Evolutionary conservation across 2,797 vertebrate genomes (phyloP).

Genomic region (Phataginus tricuspis): DNA sequence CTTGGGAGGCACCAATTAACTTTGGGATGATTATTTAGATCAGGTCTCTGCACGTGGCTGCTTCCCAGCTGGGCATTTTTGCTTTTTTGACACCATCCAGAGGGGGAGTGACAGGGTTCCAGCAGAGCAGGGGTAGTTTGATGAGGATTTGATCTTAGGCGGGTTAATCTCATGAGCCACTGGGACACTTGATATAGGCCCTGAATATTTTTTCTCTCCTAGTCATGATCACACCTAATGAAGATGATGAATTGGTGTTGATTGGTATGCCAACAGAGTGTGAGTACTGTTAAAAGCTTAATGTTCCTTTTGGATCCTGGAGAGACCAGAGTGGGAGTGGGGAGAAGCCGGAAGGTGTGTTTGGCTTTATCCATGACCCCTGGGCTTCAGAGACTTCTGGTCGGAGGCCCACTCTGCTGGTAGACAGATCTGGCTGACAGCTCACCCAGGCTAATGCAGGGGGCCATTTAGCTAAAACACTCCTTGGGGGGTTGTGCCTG

Average conservation of each 20-base stretch:
- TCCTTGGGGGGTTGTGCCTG: not conserved
- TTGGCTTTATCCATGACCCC: not conserved
- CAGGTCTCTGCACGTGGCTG: not conserved
- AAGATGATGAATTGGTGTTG: constrained; percentile 76
- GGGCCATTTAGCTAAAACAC: not conserved
- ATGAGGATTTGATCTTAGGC: not conserved
- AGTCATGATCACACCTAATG: constrained; percentile 68
- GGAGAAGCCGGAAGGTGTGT: not conserved
- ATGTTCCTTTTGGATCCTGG: constrained; percentile 48
- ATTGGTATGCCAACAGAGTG: constrained; percentile 49
- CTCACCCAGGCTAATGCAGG: not conserved
- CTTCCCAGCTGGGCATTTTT: not conserved
- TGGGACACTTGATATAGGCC: not conserved
- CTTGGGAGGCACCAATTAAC: not conserved
- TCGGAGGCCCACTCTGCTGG: not conserved
- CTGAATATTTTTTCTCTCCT: constrained; percentile 46
- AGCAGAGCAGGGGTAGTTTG: not conserved
- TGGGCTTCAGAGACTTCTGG: not conserved
- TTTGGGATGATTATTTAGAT: not conserved
- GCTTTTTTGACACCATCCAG: constrained; percentile 37
- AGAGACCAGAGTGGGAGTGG: not conserved
- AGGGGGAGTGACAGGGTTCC: not conserved
- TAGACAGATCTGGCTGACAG: not conserved
- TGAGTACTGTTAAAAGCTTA: constrained; percentile 49
- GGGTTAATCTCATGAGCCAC: constrained; percentile 9